phyloP scores from a whole-genome alignment of 2,113 vertebrate genomes.

The Lamprotornis superbus region DNA sequence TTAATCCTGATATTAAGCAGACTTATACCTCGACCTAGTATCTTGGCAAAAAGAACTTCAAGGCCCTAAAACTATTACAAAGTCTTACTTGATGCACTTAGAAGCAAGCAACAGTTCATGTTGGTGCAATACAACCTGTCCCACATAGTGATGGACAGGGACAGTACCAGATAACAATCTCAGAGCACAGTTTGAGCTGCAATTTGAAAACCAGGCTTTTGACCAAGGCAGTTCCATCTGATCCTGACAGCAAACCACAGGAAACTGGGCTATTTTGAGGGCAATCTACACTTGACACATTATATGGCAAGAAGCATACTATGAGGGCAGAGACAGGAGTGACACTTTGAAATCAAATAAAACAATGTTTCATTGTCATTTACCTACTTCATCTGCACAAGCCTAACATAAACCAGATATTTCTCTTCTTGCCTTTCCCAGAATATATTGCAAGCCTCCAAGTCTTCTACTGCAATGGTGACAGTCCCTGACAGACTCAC shows the following conservation, averaged over 20 bases:
- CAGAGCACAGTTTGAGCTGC: neutral
- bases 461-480: neutral
- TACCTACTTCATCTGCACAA: neutral
- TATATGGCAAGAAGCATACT: neutral
- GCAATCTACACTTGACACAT: neutral
- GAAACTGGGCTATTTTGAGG: neutral
- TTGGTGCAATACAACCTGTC: neutral
- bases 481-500: neutral
- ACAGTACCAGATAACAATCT: neutral
- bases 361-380: neutral
- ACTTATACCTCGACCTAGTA: neutral
- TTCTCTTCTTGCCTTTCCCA: neutral
- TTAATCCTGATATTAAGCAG: neutral
- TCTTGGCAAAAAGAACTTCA: neutral
- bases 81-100: neutral
- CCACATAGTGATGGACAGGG: rapidly evolving
- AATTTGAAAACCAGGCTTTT: neutral
- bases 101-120: neutral
- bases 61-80: neutral
- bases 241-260: neutral
- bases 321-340: neutral
- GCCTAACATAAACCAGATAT: neutral
- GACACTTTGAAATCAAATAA: neutral
- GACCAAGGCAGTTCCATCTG: neutral
- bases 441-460: neutral